These are phyloP conservation scores for Argyresthia albistria DNA, from an alignment of 2,888 invertebrate species.

Conservation along the genomic window DNA sequence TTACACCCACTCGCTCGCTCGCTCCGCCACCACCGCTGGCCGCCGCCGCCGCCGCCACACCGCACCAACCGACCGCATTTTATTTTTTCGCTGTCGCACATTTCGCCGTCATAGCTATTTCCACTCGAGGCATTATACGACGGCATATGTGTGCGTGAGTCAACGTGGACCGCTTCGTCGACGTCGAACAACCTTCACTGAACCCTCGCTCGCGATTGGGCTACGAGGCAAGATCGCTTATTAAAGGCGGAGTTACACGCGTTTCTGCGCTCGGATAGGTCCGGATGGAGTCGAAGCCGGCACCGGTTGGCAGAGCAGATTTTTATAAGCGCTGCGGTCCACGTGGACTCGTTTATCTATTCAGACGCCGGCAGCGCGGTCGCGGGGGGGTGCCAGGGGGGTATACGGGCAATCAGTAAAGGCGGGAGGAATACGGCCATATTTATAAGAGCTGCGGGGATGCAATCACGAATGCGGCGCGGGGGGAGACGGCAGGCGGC, in stretches of 20 bases:
- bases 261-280: constrained; percentile 39
- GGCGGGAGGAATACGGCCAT: constrained; percentile 74
- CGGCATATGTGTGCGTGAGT: constrained; percentile 56
- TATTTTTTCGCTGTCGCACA: constrained; percentile 74
- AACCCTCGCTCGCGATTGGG: constrained; percentile 40
- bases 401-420: constrained; percentile 75
- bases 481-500: constrained; percentile 52
- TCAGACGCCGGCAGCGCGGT: constrained; percentile 73
- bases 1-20: constrained; percentile 68
- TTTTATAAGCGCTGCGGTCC: constrained; percentile 70
- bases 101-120: constrained; percentile 74
- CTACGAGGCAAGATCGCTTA: constrained; percentile 57
- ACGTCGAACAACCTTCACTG: constrained; percentile 53
- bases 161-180: constrained; percentile 66
- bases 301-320: constrained; percentile 54
- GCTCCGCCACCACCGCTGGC: constrained; percentile 18
- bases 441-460: constrained; percentile 74
- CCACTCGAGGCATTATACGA: constrained; percentile 71
- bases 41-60: constrained; percentile 35
- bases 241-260: constrained; percentile 72
- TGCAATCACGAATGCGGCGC: constrained; percentile 72
- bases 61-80: constrained; percentile 71
- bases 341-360: constrained; percentile 75
- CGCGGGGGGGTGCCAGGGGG: constrained; percentile 67
- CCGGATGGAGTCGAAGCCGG: constrained; percentile 21